Conservation (phyloP, 1,140 invertebrate genomes). For the Polypedilum vanderplanki region DNA sequence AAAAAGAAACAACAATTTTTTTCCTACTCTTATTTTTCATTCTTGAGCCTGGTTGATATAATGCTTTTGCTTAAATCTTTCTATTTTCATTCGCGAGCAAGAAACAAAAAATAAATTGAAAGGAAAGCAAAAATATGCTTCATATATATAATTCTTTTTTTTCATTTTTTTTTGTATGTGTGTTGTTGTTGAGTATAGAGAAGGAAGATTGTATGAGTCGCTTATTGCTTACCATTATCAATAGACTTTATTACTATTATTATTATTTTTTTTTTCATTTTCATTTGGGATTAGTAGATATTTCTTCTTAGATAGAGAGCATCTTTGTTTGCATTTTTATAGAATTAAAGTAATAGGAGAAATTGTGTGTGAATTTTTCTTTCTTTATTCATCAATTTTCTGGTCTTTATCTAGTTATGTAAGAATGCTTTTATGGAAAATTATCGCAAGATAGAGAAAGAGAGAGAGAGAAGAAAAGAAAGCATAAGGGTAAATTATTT, state of each 20-base stretch:
- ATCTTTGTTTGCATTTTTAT: no score
- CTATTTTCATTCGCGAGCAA: neutral
- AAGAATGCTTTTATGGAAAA: no score
- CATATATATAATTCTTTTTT: neutral
- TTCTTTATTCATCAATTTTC: no score
- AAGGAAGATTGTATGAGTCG: slow-evolving; percentile 10
- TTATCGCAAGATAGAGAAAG: no score
- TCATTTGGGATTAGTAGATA: neutral
- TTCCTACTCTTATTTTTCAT: neutral
- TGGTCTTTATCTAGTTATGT: no score
- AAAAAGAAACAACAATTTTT: neutral
- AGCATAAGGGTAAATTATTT: no score
- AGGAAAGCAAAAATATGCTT: neutral
- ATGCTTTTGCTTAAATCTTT: slow-evolving; percentile 16
- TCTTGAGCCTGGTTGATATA: slow-evolving; percentile 5
- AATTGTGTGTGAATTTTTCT: no score
- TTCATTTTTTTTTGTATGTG: neutral
- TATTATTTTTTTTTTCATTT: slow-evolving; percentile 8
- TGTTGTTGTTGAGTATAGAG: neutral
- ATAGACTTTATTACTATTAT: slow-evolving; percentile 19
- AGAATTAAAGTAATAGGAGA: no score
- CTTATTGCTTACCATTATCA: slow-evolving; percentile 9
- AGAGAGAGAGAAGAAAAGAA: no score
- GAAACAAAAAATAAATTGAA: slow-evolving; percentile 5
- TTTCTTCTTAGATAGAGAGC: no score